Evolutionary conservation across 1,140 invertebrate genomes (phyloP), one percentile per base, ranked within the genome.

Genomic region (Pachyrhynchus sulphureomaculatus): DNA sequence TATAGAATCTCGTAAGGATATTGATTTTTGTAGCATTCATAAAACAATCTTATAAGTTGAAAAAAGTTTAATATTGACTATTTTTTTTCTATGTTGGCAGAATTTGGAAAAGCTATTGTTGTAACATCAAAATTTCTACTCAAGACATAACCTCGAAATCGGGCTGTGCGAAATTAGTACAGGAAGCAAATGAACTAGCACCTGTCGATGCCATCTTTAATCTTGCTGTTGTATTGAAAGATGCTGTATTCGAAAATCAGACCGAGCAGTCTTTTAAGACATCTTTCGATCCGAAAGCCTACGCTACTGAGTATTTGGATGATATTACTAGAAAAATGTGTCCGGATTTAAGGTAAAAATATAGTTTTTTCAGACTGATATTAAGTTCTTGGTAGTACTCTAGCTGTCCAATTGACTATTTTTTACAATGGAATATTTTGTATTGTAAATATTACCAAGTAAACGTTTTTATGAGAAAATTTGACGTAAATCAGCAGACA

Each of bases 201-300:
- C 84, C 85, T 8, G 79, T 93, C 36, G 88, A 85, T 36, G 89
- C 81, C n/a, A 85, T 93, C 23, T 93, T 92, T 72, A 89, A 93
- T 73, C 75, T 92, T 15, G 90, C 90, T 6, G 86, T 86, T 57
- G 83, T 87, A 21, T 67, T 85, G 2, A 78, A 76, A 52, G 83
- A 86, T 39, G 70, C 65, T 3, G 0, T 83, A 0, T 78, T 79
- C 49, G 75, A 79, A 44, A 83, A 84, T 62, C 82, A 84, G 71
- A 83, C 78, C 0, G 67, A 63, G 15, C 75, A 81, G 53, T 67
- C 63, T 0, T 85, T 84, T 44, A 65, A 72, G 33, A 74, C 73
- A 20, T 80, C 77, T 2, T 76, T 80, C n/a, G 76, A 57, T 23
- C 72, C 79, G 0, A 86, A 86, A 70, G 81, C 82, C 3, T 67